phyloP scores from a whole-genome alignment of 2,888 invertebrate genomes.

The Bruchidius siliquastri region DNA sequence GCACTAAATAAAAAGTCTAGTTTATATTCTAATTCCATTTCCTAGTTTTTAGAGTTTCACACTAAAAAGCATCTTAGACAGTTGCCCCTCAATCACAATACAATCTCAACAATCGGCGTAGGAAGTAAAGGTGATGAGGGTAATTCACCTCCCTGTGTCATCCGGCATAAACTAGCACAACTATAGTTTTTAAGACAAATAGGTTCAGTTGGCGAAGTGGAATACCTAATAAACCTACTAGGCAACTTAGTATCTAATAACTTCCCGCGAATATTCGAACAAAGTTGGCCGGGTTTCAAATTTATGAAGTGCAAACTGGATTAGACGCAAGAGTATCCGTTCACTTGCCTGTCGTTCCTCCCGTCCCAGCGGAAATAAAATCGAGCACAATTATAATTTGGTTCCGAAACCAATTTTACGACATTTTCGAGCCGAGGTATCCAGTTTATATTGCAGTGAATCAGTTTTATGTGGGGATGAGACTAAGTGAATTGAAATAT shows the following conservation, averaged over 20 bases:
- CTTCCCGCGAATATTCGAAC: background rate
- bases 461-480: background rate
- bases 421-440: background rate
- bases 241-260: background rate
- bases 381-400: background rate
- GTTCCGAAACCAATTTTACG: background rate
- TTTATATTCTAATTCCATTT: too few species aligned
- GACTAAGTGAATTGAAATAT: too few species aligned
- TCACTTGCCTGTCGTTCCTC: background rate
- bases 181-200: background rate
- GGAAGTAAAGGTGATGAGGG: too few species aligned
- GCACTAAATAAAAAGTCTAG: too few species aligned
- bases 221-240: background rate
- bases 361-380: background rate
- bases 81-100: too few species aligned
- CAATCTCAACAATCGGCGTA: too few species aligned
- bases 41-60: too few species aligned
- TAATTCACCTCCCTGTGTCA: too few species aligned
- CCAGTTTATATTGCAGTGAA: background rate
- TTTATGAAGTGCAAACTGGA: background rate
- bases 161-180: too few species aligned
- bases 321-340: background rate
- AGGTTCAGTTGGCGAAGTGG: background rate
- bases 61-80: too few species aligned
- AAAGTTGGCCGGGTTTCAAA: background rate